Percentiles rank a stretch among this genome's conserved stretches.
These are phyloP conservation scores for Notoglanidium macrostoma DNA, from an alignment of 2,797 vertebrate species.

Conservation along the genomic window DNA sequence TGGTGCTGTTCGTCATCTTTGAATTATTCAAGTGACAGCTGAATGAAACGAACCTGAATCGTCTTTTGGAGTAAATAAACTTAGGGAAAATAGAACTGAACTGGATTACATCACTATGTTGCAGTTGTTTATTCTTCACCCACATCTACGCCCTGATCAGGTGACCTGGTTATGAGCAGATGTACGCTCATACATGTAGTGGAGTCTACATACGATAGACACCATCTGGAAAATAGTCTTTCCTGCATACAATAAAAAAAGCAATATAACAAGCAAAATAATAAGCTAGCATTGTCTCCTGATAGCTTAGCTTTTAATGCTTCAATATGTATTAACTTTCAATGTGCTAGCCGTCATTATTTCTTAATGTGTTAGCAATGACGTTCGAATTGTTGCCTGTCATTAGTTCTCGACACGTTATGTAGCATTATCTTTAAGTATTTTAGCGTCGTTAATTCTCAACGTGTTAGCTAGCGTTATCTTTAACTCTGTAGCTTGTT, in stretches of 20 bases:
- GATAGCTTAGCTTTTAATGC: neutral
- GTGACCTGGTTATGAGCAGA: neutral
- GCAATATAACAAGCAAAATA: neutral
- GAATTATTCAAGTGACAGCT: conserved; percentile 57
- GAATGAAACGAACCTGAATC: conserved; percentile 48
- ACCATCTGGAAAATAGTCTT: neutral
- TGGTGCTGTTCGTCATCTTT: conserved; percentile 53
- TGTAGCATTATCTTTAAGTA: neutral
- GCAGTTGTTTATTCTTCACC: neutral
- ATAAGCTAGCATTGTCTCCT: neutral
- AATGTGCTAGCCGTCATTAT: too few relatives aligned
- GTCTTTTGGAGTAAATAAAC: neutral
- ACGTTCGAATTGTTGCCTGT: neutral
- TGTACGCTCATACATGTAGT: neutral
- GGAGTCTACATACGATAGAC: neutral
- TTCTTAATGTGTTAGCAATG: neutral
- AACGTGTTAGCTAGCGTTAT: neutral
- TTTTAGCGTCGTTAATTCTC: neutral
- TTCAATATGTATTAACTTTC: too few relatives aligned
- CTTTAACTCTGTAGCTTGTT: neutral
- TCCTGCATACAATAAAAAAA: neutral
- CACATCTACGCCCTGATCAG: neutral
- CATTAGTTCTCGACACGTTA: neutral
- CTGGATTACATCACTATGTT: neutral
- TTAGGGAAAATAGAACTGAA: neutral